Base-by-base conservation (phyloP, 2,113 vertebrate species). In the Dermatemys mawii region DNA sequence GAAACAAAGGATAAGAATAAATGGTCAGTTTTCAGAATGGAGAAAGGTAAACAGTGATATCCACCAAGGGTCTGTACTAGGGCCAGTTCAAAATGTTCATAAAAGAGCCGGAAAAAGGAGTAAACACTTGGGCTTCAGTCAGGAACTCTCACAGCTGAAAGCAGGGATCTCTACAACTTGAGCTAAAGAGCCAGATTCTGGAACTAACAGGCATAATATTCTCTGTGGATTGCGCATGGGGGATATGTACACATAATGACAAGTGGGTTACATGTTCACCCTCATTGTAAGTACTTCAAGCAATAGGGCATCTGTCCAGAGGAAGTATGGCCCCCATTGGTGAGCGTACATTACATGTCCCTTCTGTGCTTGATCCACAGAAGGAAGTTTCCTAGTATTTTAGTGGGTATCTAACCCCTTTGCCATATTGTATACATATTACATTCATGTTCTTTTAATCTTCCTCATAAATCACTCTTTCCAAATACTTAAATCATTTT, bases 401-500 rank as follows among this genome's bases (percentile, higher is more conserved):
- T 76, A 14, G 12, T 46, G 12, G 41, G 78, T 88, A 79, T 79
- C 73, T 79, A 55, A 79, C 83, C 78, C 78, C 67, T 83, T 79
- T 83, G 73, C 85, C 83, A 88, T 78, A 83, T 32, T 81, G 73
- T 87, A 88, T 92, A 92, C 78, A 22, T 92, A 49, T 85, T 83
- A 73, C 38, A 55, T 83, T 88, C 83, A 92, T 87, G 80, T 84
- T 81, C 85, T 88, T 83, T 83, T 83, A 83, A 92, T 92, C 85
- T 92, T 26, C 55, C 49, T 83, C 85, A 83, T 92, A 92, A 92
- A 87, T 92, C 81, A 88, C 78, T 83, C 67, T 70, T 83, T 41
- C 85, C 81, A 88, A 73, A 48, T 88, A 85, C 55, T 88, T 88
- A 92, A 53, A 92, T 92, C 85, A 92, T 86, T 92, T 92, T 78